phyloP scores from a whole-genome alignment of 2,797 vertebrate genomes.

The Hippopotamyrus pictus region DNA sequence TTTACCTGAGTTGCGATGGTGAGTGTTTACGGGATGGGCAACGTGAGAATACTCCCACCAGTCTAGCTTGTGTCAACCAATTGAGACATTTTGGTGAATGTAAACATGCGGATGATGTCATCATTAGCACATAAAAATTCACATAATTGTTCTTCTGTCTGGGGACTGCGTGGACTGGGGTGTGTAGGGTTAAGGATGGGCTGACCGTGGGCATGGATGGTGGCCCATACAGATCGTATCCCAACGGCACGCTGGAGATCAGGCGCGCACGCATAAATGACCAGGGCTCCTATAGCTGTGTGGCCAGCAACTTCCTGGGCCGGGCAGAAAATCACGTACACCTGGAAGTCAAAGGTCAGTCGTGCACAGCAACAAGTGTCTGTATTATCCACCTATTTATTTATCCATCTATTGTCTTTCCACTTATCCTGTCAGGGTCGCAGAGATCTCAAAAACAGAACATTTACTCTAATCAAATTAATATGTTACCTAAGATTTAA shows the following conservation, averaged over 20 bases:
- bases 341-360: constrained; percentile 92
- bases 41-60: neutral
- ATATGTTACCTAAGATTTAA: neutral
- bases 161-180: neutral
- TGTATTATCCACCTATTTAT: neutral
- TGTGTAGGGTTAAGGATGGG: constrained; percentile 87
- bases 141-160: neutral
- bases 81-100: neutral
- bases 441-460: neutral
- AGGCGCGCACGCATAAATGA: constrained; percentile 74
- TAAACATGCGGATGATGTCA: neutral
- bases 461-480: neutral
- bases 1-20: constrained; percentile 87
- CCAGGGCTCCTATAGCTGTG: constrained; percentile 84
- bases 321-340: constrained; percentile 81
- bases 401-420: neutral
- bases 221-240: constrained; percentile 73
- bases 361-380: neutral
- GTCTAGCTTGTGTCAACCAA: neutral
- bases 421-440: neutral
- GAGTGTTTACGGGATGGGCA: constrained; percentile 39
- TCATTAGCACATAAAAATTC: neutral
- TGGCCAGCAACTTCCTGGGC: constrained; percentile 87
- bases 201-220: constrained; percentile 82
- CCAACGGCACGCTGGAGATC: constrained; percentile 89